These are phyloP conservation scores for Drosophila watanabei DNA, from an alignment of 1,140 invertebrate genomes.

Conservation along the genomic window DNA sequence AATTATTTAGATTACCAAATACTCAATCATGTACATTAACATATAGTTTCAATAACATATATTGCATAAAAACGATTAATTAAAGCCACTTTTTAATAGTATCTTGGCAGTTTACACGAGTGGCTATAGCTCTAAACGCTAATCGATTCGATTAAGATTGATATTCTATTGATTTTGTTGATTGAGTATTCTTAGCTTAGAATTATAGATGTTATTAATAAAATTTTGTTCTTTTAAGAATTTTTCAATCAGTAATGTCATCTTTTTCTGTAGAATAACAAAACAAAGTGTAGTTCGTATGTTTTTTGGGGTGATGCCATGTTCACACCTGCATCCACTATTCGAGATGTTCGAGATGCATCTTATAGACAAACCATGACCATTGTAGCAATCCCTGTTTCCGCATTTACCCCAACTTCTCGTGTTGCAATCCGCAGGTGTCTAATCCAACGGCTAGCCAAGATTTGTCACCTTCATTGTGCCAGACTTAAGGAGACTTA, in stretches of 20 bases:
- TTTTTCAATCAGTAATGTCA: neutral
- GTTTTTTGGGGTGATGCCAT: neutral
- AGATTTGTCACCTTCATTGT: slow-evolving; percentile 51
- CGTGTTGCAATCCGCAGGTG: slow-evolving; percentile 44
- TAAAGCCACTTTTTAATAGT: slow-evolving; percentile 3
- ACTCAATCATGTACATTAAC: slow-evolving; percentile 8
- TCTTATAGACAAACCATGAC: slow-evolving; percentile 10
- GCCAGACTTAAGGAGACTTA: slow-evolving; percentile 23
- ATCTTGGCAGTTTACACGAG: slow-evolving; percentile 19
- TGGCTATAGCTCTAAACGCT: slow-evolving; percentile 2
- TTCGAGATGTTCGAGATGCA: slow-evolving; percentile 21
- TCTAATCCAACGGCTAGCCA: slow-evolving; percentile 48
- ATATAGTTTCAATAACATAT: neutral
- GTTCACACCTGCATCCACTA: slow-evolving; percentile 13
- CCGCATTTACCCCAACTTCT: slow-evolving; percentile 13
- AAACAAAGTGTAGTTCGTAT: too few species aligned
- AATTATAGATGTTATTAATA: neutral
- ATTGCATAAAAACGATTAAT: slow-evolving; percentile 27
- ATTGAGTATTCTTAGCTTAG: neutral
- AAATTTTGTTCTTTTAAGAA: neutral
- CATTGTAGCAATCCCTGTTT: slow-evolving; percentile 30
- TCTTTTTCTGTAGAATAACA: neutral
- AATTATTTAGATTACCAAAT: neutral
- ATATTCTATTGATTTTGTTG: neutral
- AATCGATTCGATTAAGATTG: neutral